Evolutionary conservation across 2,113 vertebrate genomes (phyloP).

Genomic region (Sitta europaea): DNA sequence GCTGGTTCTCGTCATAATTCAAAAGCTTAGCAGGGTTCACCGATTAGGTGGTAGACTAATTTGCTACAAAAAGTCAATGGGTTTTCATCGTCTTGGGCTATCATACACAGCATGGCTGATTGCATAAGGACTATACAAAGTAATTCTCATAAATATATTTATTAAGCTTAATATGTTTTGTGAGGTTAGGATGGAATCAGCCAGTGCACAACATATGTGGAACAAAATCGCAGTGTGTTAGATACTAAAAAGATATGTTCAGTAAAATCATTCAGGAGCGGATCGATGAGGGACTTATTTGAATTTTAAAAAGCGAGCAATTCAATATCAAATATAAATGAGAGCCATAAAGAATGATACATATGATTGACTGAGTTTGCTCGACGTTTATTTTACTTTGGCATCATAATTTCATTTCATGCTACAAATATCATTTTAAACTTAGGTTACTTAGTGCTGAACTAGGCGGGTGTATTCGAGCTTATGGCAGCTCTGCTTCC

Average conservation of each 20-base stretch:
- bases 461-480: not conserved
- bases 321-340: slow-evolving; percentile 55
- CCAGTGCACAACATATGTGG: slow-evolving; percentile 65
- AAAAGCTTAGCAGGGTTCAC: slow-evolving; percentile 92
- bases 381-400: slow-evolving; percentile 47
- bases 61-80: slow-evolving; percentile 91
- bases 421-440: slow-evolving; percentile 17
- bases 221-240: slow-evolving; percentile 67
- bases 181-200: slow-evolving; percentile 74
- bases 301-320: slow-evolving; percentile 56
- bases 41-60: slow-evolving; percentile 92
- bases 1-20: slow-evolving; percentile 89
- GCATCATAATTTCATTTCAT: slow-evolving; percentile 55
- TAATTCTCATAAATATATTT: slow-evolving; percentile 93
- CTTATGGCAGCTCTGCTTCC: not conserved
- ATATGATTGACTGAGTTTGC: slow-evolving; percentile 36
- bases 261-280: slow-evolving; percentile 48
- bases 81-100: slow-evolving; percentile 85
- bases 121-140: slow-evolving; percentile 89
- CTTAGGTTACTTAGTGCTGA: not conserved
- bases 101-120: slow-evolving; percentile 89
- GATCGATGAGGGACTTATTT: slow-evolving; percentile 48
- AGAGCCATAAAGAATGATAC: slow-evolving; percentile 35
- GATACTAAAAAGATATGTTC: slow-evolving; percentile 59
- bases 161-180: slow-evolving; percentile 90